Evolutionary conservation across 37 sponge, comb jelly and placozoan genomes (phyloP).

Genomic region (Haliclona indistincta): DNA sequence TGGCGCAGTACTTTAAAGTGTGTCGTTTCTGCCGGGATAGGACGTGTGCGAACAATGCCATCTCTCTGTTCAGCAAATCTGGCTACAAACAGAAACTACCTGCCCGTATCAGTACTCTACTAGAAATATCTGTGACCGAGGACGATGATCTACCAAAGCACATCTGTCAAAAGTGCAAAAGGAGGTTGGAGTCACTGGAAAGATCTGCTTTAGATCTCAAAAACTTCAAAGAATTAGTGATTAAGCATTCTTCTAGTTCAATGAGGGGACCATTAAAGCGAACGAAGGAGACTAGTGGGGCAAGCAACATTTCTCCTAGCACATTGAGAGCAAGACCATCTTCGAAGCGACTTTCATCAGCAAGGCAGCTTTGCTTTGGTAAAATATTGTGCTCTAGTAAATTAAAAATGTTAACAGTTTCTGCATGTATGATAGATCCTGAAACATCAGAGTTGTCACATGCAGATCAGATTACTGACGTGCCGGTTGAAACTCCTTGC

Average conservation of each 20-base stretch:
- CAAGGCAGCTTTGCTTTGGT: no score
- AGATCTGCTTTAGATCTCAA: background rate
- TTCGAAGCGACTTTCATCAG: no score
- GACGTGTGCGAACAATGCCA: background rate
- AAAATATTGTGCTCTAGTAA: no score
- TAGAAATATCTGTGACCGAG: background rate
- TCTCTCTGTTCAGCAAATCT: background rate
- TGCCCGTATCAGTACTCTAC: background rate
- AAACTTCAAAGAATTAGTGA: background rate
- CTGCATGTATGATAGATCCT: no score
- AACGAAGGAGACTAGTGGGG: background rate
- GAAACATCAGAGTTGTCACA: no score
- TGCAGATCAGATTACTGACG: no score
- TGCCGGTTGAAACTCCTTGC: no score
- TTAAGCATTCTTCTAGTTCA: no score
- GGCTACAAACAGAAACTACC: background rate
- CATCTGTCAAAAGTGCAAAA: background rate
- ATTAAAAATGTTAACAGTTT: no score
- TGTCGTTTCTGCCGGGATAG: background rate
- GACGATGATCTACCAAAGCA: slow-evolving; percentile 8
- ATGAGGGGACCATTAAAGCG: background rate
- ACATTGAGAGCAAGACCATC: background rate
- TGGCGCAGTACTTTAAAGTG: no score
- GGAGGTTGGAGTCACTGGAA: slow-evolving; percentile 4
- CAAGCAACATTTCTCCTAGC: background rate